Conservation (phyloP, 2,888 invertebrate genomes). For the Acleris sparsana region DNA sequence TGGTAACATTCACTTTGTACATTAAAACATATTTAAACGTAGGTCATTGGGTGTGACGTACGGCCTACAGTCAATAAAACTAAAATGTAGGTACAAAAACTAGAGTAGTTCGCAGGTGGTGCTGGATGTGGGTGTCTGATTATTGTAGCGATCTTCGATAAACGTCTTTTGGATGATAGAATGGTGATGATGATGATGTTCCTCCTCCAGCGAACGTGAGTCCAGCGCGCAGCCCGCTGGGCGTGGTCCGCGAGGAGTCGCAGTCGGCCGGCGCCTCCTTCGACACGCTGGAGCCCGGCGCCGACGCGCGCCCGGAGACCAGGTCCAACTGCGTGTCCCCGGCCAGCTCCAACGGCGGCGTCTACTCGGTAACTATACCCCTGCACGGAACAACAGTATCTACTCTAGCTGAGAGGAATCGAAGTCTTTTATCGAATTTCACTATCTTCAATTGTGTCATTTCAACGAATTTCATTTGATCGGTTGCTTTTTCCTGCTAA, state of each 20-base stretch:
- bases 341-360: constrained; percentile 95
- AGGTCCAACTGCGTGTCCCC: constrained; percentile 91
- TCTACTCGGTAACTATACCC: constrained; percentile 88
- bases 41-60: too few relatives aligned
- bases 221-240: constrained; percentile 77
- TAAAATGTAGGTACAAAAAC: too few relatives aligned
- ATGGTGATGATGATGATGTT: background rate
- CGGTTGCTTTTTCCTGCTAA: too few relatives aligned
- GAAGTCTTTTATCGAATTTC: too few relatives aligned
- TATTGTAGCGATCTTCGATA: too few relatives aligned
- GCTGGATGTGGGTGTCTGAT: too few relatives aligned
- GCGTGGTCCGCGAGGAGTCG: constrained; percentile 85
- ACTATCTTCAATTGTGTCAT: too few relatives aligned
- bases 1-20: background rate
- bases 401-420: too few relatives aligned
- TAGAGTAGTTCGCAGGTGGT: too few relatives aligned
- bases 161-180: too few relatives aligned
- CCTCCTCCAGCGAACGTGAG: constrained; percentile 71
- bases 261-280: constrained; percentile 76
- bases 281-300: constrained; percentile 76
- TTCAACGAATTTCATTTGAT: too few relatives aligned
- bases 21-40: background rate
- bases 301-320: constrained; percentile 67
- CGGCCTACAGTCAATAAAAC: too few relatives aligned
- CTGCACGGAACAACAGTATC: background rate